Conservation (phyloP, 2,113 vertebrate genomes). For the Ardeotis arabs region DNA sequence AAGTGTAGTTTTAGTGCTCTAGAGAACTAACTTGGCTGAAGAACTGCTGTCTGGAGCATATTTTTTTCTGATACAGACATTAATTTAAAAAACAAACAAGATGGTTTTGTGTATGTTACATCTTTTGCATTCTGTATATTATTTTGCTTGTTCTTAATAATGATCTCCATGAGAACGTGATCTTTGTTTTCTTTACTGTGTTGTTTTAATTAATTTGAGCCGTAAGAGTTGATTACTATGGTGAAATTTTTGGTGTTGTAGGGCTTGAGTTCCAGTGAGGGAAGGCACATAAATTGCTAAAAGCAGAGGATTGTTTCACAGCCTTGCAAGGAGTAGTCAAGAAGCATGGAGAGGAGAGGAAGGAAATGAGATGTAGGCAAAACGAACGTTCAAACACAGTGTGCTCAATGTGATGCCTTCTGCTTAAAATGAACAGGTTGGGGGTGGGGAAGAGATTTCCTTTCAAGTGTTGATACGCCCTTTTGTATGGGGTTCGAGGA, state of each 20-base stretch:
- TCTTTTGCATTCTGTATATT: neutral
- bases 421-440: neutral
- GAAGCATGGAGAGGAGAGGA: neutral
- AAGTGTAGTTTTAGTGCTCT: neutral
- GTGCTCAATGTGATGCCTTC: neutral
- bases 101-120: neutral
- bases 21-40: neutral
- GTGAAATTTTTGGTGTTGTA: neutral
- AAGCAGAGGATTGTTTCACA: neutral
- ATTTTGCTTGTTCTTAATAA: slow-evolving; percentile 3
- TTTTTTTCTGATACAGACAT: too few relatives aligned
- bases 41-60: neutral
- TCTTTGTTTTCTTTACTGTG: neutral
- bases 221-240: neutral
- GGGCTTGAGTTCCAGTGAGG: neutral
- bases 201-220: slow-evolving; percentile 21
- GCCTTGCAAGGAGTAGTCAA: neutral
- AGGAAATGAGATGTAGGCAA: slow-evolving; percentile 33
- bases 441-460: neutral
- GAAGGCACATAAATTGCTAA: neutral
- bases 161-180: neutral
- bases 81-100: neutral
- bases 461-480: neutral
- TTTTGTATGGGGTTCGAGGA: neutral
- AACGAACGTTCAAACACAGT: neutral